These are phyloP conservation scores for Agrochola litura DNA, from an alignment of 2,888 invertebrate genomes.

Conservation along the genomic window DNA sequence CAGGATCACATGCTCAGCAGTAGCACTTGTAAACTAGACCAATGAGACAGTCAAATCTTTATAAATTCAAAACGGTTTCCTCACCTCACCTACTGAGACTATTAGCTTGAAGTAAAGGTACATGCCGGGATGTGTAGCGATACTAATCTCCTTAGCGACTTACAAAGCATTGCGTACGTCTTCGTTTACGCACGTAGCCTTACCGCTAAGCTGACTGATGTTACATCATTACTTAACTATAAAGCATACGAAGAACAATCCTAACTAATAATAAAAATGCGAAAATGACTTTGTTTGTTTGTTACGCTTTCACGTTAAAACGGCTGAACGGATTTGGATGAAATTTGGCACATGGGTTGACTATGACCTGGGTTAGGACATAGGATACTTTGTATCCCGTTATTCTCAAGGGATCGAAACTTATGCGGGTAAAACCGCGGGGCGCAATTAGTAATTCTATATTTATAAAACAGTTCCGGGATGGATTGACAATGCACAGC, in stretches of 20 bases:
- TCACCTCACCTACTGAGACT: background rate
- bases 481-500: background rate
- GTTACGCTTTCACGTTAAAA: too few relatives aligned
- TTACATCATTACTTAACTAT: slow-evolving; percentile 27
- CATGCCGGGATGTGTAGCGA: slow-evolving; percentile 34
- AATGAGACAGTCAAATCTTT: background rate
- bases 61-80: background rate
- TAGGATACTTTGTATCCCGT: too few relatives aligned
- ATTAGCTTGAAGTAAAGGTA: slow-evolving; percentile 12
- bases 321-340: too few relatives aligned
- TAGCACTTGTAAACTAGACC: too few relatives aligned
- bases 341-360: too few relatives aligned
- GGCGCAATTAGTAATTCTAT: background rate
- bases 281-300: too few relatives aligned
- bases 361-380: too few relatives aligned
- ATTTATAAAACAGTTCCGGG: slow-evolving; percentile 1
- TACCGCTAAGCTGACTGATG: slow-evolving; percentile 56
- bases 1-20: background rate
- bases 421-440: too few relatives aligned
- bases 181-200: slow-evolving; percentile 54
- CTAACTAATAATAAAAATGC: too few relatives aligned
- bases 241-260: slow-evolving; percentile 8
- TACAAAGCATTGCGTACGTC: slow-evolving; percentile 61
- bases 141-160: slow-evolving; percentile 64
- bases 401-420: too few relatives aligned